Conservation (phyloP, 2,888 invertebrate species). For the Diadegma fenestrale region DNA sequence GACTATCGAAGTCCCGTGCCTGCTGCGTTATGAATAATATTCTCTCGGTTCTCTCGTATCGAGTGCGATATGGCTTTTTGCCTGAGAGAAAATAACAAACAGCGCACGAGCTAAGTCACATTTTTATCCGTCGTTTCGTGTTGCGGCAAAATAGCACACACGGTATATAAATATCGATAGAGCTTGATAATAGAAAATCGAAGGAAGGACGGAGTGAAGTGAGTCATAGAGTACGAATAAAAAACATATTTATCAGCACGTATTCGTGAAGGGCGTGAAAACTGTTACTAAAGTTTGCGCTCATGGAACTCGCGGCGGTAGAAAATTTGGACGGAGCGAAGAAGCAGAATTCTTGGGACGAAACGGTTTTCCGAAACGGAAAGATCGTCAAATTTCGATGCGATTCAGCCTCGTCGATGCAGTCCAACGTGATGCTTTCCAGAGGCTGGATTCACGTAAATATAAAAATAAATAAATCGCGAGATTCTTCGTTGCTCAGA, state of each 20-base stretch:
- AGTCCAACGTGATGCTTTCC: constrained; percentile 77
- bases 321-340: background rate
- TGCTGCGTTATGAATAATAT: constrained; percentile 37
- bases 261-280: background rate
- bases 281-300: background rate
- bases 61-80: constrained; percentile 45
- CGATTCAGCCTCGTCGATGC: constrained; percentile 77
- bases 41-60: constrained; percentile 44
- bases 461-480: background rate
- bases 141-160: background rate
- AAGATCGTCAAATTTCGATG: constrained; percentile 78
- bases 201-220: constrained; percentile 36
- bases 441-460: constrained; percentile 80
- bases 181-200: constrained; percentile 31
- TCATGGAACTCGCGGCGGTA: background rate
- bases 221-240: constrained; percentile 3
- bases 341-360: background rate
- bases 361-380: constrained; percentile 43
- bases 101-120: constrained; percentile 31
- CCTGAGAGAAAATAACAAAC: constrained; percentile 34
- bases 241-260: background rate
- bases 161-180: constrained; percentile 11
- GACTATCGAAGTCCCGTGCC: constrained; percentile 37
- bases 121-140: constrained; percentile 18
- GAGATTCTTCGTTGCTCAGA: background rate